Evolutionary conservation across 2,888 invertebrate species (phyloP).

Genomic region (Epinotia nisella): DNA sequence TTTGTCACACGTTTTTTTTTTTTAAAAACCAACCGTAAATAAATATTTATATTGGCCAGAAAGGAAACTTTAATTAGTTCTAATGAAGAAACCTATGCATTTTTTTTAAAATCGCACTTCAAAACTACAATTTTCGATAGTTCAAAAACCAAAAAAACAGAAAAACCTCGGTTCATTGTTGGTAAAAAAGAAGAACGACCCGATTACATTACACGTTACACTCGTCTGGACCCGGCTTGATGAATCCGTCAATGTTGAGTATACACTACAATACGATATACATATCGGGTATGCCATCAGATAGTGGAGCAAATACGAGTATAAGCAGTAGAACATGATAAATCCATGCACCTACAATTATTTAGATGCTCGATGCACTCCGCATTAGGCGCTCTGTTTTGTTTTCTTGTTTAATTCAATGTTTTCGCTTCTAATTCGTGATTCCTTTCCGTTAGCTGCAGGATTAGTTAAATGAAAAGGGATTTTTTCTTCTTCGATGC

Average conservation of each 20-base stretch:
- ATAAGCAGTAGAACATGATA: conserved; percentile 10
- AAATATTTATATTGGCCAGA: too few species aligned
- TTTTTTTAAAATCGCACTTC: too few species aligned
- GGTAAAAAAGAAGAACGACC: too few species aligned
- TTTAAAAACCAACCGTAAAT: too few species aligned
- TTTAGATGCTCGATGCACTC: conserved; percentile 10
- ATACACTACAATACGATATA: not conserved
- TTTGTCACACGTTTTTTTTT: too few species aligned
- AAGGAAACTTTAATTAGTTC: too few species aligned
- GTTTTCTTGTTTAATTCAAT: conserved; percentile 50
- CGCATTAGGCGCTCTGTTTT: conserved; percentile 26
- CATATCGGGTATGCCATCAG: not conserved
- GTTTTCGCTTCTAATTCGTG: conserved; percentile 58
- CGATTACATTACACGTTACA: too few species aligned
- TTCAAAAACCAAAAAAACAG: too few species aligned
- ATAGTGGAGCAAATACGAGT: not conserved
- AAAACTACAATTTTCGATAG: too few species aligned
- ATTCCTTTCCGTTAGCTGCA: conserved; percentile 54
- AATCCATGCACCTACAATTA: not conserved
- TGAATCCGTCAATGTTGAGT: not conserved
- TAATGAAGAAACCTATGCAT: too few species aligned
- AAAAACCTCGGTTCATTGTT: too few species aligned
- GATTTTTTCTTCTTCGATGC: conserved; percentile 64
- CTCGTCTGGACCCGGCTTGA: too few species aligned
- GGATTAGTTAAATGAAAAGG: conserved; percentile 74